Conservation (phyloP, 1,140 invertebrate species). For the Elymnias hypermnestra region DNA sequence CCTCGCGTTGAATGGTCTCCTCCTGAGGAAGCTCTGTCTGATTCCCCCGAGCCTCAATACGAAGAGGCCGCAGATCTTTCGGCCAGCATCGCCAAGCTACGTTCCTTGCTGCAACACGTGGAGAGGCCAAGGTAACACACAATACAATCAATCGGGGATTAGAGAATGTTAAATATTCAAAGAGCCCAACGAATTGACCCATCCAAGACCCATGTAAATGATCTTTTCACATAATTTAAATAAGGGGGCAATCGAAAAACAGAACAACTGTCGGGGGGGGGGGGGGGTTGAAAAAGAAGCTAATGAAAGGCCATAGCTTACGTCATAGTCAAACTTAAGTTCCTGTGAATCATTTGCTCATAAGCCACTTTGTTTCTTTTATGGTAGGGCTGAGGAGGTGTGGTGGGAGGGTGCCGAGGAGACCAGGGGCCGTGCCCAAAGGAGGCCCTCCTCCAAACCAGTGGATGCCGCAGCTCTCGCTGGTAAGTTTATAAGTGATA, state of each 20-base stretch:
- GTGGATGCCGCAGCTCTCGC: slow-evolving; percentile 50
- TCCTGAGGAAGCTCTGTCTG: slow-evolving; percentile 15
- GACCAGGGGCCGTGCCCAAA: slow-evolving; percentile 39
- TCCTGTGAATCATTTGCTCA: slow-evolving; percentile 15
- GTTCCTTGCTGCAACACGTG: slow-evolving; percentile 77
- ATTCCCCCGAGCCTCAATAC: slow-evolving; percentile 80
- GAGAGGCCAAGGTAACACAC: no score
- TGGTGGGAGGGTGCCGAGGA: slow-evolving; percentile 59
- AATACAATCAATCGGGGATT: no score
- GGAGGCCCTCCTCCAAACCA: slow-evolving; percentile 27
- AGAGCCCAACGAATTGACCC: no score
- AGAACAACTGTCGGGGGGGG: no score
- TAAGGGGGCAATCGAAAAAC: no score
- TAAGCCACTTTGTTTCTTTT: background rate
- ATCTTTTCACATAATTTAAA: no score
- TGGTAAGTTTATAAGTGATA: slow-evolving; percentile 28
- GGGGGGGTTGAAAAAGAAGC: no score
- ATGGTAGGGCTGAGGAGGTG: slow-evolving; percentile 36
- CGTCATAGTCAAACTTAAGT: no score
- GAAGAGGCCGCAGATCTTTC: slow-evolving; percentile 85
- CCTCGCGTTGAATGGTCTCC: slow-evolving; percentile 2
- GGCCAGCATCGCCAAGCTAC: slow-evolving; percentile 83
- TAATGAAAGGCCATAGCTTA: no score
- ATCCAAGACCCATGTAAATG: no score
- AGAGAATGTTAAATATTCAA: no score